Evolutionary conservation across 2,888 invertebrate species (phyloP).

Genomic region (Sphaerophoria rueppellii): DNA sequence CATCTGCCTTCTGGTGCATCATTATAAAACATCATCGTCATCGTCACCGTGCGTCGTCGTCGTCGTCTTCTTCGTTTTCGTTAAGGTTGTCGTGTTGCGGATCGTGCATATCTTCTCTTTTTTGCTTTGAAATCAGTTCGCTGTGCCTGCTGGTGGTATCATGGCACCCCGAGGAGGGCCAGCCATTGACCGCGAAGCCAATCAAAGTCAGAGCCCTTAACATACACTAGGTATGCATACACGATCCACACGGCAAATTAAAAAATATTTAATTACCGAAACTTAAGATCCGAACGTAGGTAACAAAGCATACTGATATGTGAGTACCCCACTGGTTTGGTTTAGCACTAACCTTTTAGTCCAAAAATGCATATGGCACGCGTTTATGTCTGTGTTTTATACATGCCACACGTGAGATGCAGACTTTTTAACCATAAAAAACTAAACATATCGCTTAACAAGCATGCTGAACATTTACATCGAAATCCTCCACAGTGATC

Average conservation of each 20-base stretch:
- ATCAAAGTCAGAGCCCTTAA: constrained; percentile 63
- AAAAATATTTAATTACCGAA: constrained; percentile 69
- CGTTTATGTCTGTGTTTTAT: constrained; percentile 57
- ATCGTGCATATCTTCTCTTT: constrained; percentile 19
- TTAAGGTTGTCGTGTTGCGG: constrained; percentile 1
- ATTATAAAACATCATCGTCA: background rate
- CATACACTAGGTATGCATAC: background rate
- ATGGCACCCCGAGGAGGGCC: constrained; percentile 20
- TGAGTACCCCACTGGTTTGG: constrained; percentile 1
- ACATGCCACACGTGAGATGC: constrained; percentile 65
- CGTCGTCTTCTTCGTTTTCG: background rate
- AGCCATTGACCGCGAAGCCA: constrained; percentile 72
- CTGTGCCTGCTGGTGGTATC: constrained; percentile 57
- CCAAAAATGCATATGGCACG: constrained; percentile 72
- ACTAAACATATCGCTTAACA: background rate
- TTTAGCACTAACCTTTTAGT: constrained; percentile 25
- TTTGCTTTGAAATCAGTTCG: constrained; percentile 49
- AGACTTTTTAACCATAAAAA: background rate
- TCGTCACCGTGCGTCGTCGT: background rate
- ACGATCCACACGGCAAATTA: constrained; percentile 40
- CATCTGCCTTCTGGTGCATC: constrained; percentile 59
- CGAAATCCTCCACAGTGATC: constrained; percentile 34
- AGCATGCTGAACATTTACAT: constrained; percentile 27
- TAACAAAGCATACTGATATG: background rate
- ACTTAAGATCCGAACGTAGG: constrained; percentile 46